A percentile compares a stretch with the other conserved stretches of the same genome.
Conservation (phyloP, 1,140 invertebrate genomes). For the Hypothenemus hampei region DNA sequence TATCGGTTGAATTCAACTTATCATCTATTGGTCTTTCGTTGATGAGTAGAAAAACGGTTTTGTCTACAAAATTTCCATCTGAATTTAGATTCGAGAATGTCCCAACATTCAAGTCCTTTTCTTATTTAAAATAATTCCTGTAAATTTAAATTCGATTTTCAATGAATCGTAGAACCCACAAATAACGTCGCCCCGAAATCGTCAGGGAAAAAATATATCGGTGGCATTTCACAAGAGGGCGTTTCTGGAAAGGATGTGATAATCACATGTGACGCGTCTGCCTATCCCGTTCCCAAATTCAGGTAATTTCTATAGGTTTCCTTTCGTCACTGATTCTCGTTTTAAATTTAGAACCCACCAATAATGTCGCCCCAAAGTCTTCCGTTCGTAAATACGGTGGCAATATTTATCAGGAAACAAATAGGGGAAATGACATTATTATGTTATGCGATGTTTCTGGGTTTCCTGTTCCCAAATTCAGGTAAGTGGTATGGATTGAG, state of each 20-base stretch:
- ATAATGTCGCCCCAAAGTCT: slow-evolving; percentile 60
- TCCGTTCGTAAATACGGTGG: slow-evolving; percentile 55
- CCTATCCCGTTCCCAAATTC: slow-evolving; percentile 62
- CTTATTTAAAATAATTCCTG: background rate
- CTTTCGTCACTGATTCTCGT: background rate
- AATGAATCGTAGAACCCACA: slow-evolving; percentile 47
- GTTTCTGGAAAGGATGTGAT: slow-evolving; percentile 54
- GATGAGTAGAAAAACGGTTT: no score
- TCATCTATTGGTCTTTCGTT: no score
- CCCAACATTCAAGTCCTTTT: slow-evolving; percentile 6
- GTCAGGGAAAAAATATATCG: slow-evolving; percentile 60
- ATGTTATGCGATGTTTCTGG: slow-evolving; percentile 54
- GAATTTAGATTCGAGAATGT: no score
- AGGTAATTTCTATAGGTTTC: slow-evolving; percentile 50
- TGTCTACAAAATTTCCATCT: no score
- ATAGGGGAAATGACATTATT: slow-evolving; percentile 39
- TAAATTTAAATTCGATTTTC: background rate
- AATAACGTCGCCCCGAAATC: slow-evolving; percentile 53
- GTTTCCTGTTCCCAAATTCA: slow-evolving; percentile 56
- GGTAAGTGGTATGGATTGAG: slow-evolving; percentile 41
- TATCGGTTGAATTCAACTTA: no score
- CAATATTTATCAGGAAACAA: slow-evolving; percentile 49
- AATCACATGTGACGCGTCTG: slow-evolving; percentile 61
- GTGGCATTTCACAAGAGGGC: slow-evolving; percentile 64
- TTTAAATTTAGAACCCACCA: slow-evolving; percentile 57